phyloP scores from a whole-genome alignment of 2,113 vertebrate genomes.

The Psettodes erumei region DNA sequence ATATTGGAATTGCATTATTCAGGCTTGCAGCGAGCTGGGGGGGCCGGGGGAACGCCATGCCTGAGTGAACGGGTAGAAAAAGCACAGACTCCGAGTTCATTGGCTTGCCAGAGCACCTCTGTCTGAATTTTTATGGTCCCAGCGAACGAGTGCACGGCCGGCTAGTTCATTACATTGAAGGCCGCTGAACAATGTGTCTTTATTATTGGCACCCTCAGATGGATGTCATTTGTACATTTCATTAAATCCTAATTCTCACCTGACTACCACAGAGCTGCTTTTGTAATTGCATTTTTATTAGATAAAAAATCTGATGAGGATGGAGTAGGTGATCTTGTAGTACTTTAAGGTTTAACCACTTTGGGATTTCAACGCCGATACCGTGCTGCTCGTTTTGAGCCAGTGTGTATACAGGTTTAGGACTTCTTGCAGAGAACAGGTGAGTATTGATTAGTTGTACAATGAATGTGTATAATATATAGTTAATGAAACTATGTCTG shows the following conservation, averaged over 20 bases:
- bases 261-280: conserved; percentile 24
- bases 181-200: conserved; percentile 51
- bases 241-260: conserved; percentile 66
- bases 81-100: conserved; percentile 42
- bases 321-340: conserved; percentile 8
- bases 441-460: not conserved
- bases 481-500: not conserved
- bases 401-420: not conserved
- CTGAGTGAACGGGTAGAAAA: conserved; percentile 55
- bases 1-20: conserved; percentile 79
- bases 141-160: conserved; percentile 49
- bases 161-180: conserved; percentile 69
- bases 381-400: not conserved
- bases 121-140: conserved; percentile 55
- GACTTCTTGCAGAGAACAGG: not conserved
- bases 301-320: conserved; percentile 13
- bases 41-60: conserved; percentile 46
- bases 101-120: conserved; percentile 37
- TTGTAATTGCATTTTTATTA: conserved; percentile 57
- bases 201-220: conserved; percentile 34
- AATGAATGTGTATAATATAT: conserved; percentile 1
- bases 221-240: conserved; percentile 62
- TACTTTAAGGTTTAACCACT: conserved; percentile 6
- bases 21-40: conserved; percentile 46
- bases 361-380: not conserved